Percentiles rank a stretch among this genome's conserved stretches.
Conservation (phyloP, 1,140 invertebrate species). For the Eupristina koningsbergeri region DNA sequence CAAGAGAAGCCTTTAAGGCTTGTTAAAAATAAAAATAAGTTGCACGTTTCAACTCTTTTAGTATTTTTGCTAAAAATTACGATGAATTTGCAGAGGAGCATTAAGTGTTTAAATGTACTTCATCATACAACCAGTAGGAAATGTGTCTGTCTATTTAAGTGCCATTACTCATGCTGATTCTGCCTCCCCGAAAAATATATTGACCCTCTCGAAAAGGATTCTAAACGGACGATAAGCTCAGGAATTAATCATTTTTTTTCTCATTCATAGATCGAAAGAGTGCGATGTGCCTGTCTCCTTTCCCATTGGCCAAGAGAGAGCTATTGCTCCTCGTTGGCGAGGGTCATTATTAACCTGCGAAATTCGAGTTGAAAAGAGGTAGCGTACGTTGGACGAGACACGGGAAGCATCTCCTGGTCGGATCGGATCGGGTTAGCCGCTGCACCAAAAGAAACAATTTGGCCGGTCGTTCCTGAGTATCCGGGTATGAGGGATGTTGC, state of each 20-base stretch:
- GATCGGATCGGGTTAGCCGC: not conserved
- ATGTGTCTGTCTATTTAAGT: not conserved
- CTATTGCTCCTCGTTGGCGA: not conserved
- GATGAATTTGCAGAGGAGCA: not conserved
- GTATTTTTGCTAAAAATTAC: constrained; percentile 25
- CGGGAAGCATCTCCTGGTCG: constrained; percentile 5
- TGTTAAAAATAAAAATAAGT: not conserved
- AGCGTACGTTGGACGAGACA: not conserved
- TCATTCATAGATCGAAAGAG: constrained; percentile 12
- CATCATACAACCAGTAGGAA: not conserved
- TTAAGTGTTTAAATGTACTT: not conserved
- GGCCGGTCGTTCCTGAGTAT: not conserved
- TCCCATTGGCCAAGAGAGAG: not conserved
- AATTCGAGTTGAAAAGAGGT: constrained; percentile 10
- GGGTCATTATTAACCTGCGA: not conserved
- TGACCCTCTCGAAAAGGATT: not conserved
- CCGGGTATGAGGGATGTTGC: not conserved
- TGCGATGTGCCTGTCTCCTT: not conserved
- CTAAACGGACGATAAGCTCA: constrained; percentile 15
- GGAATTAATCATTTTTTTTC: not conserved
- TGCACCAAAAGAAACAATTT: not conserved
- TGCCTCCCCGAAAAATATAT: constrained; percentile 1
- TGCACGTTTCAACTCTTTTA: not conserved
- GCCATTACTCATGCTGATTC: not conserved
- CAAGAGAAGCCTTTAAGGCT: not conserved